Percentiles rank a stretch among this genome's conserved stretches.
These are phyloP conservation scores for Aegithalos caudatus DNA, from an alignment of 2,113 vertebrate species.

Conservation along the genomic window DNA sequence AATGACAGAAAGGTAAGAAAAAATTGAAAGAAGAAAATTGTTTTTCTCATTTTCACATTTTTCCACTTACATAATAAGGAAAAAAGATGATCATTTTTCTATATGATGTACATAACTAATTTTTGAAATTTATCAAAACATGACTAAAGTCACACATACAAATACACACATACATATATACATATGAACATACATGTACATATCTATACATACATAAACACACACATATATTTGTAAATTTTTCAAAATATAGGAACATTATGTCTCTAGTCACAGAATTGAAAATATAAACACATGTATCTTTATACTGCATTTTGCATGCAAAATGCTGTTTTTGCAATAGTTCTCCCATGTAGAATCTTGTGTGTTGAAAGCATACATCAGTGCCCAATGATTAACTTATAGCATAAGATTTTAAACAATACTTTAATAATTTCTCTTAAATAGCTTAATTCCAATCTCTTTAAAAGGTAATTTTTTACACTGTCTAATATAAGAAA, in stretches of 20 bases:
- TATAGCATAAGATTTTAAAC: neutral
- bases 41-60: fast-evolving
- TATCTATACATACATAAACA: neutral
- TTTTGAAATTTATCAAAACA: neutral
- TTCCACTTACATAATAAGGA: neutral
- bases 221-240: neutral
- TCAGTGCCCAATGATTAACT: neutral
- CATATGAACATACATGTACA: no score
- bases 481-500: neutral
- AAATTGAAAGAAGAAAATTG: neutral
- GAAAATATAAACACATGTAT: neutral
- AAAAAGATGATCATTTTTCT: neutral
- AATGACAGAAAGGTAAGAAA: neutral
- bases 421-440: neutral
- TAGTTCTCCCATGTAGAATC: neutral
- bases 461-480: neutral
- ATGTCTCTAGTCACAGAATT: neutral
- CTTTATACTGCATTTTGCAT: neutral
- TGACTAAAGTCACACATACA: neutral
- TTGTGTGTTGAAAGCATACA: neutral
- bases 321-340: neutral
- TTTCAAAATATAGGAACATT: neutral
- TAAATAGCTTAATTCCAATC: neutral
- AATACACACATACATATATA: neutral
- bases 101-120: neutral